phyloP scores from a whole-genome alignment of 2,113 vertebrate species.

The Isichthys henryi region DNA sequence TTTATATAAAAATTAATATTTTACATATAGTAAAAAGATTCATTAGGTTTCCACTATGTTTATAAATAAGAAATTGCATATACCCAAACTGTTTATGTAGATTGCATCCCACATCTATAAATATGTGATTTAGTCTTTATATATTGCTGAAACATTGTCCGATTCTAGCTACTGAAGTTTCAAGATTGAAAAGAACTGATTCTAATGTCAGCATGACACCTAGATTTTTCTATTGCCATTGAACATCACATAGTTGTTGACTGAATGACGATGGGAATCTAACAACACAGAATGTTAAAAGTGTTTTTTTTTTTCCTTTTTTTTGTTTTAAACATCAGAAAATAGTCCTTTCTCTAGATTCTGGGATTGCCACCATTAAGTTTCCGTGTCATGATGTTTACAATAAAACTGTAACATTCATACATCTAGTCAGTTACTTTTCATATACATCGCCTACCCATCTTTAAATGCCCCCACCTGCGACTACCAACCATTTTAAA shows the following conservation, averaged over 20 bases:
- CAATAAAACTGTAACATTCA: constrained; percentile 78
- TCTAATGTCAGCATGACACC: constrained; percentile 45
- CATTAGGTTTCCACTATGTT: constrained; percentile 54
- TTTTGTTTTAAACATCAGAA: constrained; percentile 22
- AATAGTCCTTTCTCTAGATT: constrained; percentile 44
- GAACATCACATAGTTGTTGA: constrained; percentile 43
- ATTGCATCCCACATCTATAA: constrained; percentile 60
- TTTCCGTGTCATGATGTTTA: constrained; percentile 96
- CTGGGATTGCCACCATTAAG: constrained; percentile 83
- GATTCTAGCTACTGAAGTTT: constrained; percentile 51
- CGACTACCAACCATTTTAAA: constrained; percentile 73
- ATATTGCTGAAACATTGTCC: constrained; percentile 62
- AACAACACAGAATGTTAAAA: constrained; percentile 39
- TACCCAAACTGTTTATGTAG: constrained; percentile 60
- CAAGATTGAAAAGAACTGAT: constrained; percentile 50
- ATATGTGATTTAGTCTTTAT: constrained; percentile 49
- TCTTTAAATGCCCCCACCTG: constrained; percentile 75
- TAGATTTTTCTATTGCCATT: constrained; percentile 44
- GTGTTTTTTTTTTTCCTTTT: constrained; percentile 30
- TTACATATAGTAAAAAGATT: constrained; percentile 74
- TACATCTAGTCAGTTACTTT: constrained; percentile 80
- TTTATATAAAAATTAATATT: constrained; percentile 75
- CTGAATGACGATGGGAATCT: constrained; percentile 51
- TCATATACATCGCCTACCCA: constrained; percentile 66
- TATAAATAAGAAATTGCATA: constrained; percentile 76